Percentiles rank a stretch among this genome's conserved stretches.
phyloP scores from a whole-genome alignment of 2,888 invertebrate genomes.

The Dugesia japonica region DNA sequence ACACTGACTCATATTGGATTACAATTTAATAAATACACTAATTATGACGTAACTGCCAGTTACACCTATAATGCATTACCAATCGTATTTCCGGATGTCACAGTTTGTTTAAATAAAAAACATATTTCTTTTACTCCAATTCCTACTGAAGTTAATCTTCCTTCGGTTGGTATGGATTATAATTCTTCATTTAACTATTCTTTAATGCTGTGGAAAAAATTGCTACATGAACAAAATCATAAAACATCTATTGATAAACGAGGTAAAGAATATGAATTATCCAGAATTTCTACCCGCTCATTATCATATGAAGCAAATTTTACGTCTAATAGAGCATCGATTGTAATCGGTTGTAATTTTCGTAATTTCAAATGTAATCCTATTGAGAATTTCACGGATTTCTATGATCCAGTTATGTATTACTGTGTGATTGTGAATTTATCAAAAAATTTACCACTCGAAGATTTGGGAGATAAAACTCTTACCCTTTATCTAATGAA shows the following conservation, averaged over 20 bases:
- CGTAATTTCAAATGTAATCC: not conserved
- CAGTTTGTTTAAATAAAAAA: not conserved
- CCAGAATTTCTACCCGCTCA: not conserved
- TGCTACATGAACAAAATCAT: not conserved
- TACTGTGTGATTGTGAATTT: not conserved
- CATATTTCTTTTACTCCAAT: not conserved
- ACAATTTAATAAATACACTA: not conserved
- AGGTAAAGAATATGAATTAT: not conserved
- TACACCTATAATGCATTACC: not conserved
- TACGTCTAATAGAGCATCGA: not conserved
- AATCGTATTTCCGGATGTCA: not conserved
- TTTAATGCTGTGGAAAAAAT: not conserved
- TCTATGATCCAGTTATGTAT: not conserved
- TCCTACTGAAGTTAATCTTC: not conserved
- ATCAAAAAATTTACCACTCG: not conserved
- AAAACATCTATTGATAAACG: not conserved
- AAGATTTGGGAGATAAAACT: not conserved
- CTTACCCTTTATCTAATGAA: not conserved
- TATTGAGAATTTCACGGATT: not conserved
- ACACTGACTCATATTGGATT: not conserved
- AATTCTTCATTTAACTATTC: not conserved
- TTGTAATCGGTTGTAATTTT: not conserved
- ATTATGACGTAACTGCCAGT: not conserved
- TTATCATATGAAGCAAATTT: not conserved
- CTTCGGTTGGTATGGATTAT: not conserved